Base-by-base conservation (phyloP, 2,888 invertebrate genomes). In the Argyresthia goedartella region DNA sequence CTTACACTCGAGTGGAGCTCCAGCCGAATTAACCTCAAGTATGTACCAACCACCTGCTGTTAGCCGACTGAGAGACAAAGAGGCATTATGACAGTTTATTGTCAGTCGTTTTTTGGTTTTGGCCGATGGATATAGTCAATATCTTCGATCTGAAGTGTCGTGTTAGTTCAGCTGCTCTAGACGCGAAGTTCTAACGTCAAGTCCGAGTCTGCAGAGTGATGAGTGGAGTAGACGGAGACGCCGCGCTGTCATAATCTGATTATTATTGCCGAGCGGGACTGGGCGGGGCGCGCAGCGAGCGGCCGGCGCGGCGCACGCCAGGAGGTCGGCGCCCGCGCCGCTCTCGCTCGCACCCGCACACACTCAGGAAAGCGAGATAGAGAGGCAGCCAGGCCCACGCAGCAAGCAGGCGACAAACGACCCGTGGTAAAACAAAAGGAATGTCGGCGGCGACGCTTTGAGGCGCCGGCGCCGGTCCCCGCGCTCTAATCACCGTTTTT, bases 391-490 rank as follows among this genome's bases (percentile, higher is more conserved):
- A 62, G 59, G 58, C 68, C 65, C 70, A 62, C 69, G 71, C 74
- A 73, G 64, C 76, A 65, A 65, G 71, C 81, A 81, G 82, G 85
- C 84, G 85, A 86, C 87, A 85, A 85, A 78, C 84, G 81, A 81
- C 77, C 82, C 85, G 76, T 82, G 81, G 82, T 86, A 86, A 87
- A 85, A 86, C 86, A 86, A 86, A 86, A 85, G 85, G 85, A 86
- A 86, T 86, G 85, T 81, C 77, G 81, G 76, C 78, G 77, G 82
- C 77, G 85, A 82, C 78, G 84, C 85, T 85, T 85, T 85, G 85
- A 84, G 82, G 81, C 82, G 85, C 84, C 58, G 84, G 84, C 84
- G 81, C 80, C 71, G 71, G 76, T 25, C 25, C 76, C 81, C 77
- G 81, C 78, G 74, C 80, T 75, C 84, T 85, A 84, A 85, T 84